phyloP scores from a whole-genome alignment of 2,888 invertebrate species.

The Beris chalybata region DNA sequence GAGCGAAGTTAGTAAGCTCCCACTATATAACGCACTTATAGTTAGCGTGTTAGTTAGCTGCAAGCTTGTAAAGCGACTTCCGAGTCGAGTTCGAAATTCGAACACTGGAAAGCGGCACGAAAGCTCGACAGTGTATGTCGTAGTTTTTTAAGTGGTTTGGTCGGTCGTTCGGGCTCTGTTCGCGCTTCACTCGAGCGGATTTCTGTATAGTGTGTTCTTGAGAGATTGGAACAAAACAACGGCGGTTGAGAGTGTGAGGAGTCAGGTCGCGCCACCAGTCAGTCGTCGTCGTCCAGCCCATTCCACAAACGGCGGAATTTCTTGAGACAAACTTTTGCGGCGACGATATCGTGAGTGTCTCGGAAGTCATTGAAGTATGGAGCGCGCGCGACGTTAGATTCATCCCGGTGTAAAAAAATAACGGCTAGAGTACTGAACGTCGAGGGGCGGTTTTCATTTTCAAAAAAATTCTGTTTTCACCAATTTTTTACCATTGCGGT shows the following conservation, averaged over 20 bases:
- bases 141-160: too few relatives aligned
- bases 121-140: too few relatives aligned
- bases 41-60: too few relatives aligned
- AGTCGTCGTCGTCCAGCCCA: neutral
- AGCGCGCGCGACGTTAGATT: slow-evolving; percentile 44
- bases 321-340: slow-evolving; percentile 8
- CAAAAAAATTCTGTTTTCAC: neutral
- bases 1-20: too few relatives aligned
- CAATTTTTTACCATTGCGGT: too few relatives aligned
- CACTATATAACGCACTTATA: too few relatives aligned
- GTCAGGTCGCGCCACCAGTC: neutral
- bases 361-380: slow-evolving; percentile 42
- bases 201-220: too few relatives aligned
- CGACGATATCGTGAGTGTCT: neutral
- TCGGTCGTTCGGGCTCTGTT: neutral
- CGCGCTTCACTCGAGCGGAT: neutral
- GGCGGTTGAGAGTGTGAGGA: too few relatives aligned
- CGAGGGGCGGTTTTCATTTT: slow-evolving; percentile 36
- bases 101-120: too few relatives aligned
- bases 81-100: too few relatives aligned
- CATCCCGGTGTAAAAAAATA: slow-evolving; percentile 26
- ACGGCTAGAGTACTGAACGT: slow-evolving; percentile 28
- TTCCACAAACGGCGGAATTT: slow-evolving; percentile 23
- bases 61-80: too few relatives aligned
- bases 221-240: neutral